Conservation (phyloP, 1,140 invertebrate species). For the Anastrepha ludens region DNA sequence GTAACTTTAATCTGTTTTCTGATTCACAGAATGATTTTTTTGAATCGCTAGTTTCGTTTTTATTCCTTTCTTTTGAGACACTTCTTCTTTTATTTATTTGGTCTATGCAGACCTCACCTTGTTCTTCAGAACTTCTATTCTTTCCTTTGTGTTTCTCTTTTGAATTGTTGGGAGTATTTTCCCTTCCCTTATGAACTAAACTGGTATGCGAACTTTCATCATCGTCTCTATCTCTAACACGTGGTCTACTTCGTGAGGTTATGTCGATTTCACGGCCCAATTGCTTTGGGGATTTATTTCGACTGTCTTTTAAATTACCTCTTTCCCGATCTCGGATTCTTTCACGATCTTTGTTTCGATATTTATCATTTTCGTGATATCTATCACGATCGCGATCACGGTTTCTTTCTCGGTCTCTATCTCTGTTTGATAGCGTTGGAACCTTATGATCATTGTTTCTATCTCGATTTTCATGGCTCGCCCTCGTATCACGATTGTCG, state of each 20-base stretch:
- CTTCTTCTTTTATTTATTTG: constrained; percentile 44
- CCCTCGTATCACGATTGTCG: not conserved
- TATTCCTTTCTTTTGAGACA: constrained; percentile 18
- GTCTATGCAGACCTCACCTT: not conserved
- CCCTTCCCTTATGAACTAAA: not conserved
- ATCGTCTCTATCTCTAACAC: constrained; percentile 30
- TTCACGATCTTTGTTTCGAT: constrained; percentile 40
- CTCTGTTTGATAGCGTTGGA: constrained; percentile 4
- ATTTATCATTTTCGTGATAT: constrained; percentile 36
- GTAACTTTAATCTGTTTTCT: constrained; percentile 25
- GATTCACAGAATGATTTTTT: not conserved
- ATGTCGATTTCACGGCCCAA: not conserved
- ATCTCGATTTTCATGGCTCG: constrained; percentile 29
- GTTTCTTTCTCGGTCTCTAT: constrained; percentile 52
- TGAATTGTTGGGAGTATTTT: not conserved
- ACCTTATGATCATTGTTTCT: not conserved
- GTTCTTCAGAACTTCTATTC: not conserved
- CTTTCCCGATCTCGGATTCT: constrained; percentile 31
- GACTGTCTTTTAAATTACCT: not conserved
- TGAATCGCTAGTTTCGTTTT: constrained; percentile 2
- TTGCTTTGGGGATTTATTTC: constrained; percentile 38
- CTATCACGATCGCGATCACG: constrained; percentile 31
- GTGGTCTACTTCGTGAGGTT: constrained; percentile 37
- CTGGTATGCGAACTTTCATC: constrained; percentile 23
- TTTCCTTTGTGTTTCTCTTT: constrained; percentile 27